Evolutionary conservation across 2,113 vertebrate species (phyloP), one percentile per base, ranked within the genome.

Genomic region (Prochilodus magdalenae): DNA sequence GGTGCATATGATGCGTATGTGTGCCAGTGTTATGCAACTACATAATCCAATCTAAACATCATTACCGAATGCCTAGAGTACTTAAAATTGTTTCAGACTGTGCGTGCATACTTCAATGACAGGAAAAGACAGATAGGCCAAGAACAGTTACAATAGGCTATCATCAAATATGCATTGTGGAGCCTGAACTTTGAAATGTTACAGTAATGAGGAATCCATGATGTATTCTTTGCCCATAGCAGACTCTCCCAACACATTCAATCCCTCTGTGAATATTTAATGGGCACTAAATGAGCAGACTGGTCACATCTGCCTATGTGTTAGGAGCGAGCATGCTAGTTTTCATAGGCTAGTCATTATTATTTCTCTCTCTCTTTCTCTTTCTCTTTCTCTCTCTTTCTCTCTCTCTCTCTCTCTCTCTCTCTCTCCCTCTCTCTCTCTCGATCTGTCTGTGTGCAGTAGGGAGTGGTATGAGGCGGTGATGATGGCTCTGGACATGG

Each of bases 401-500:
- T 40, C n/a, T 71, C 26, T 75, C 29, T 27, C 30, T 79, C 11
- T 71, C 8, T 65, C 71, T 77, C n/a, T n/a, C n/a, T 71, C 33
- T 63, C 79, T 36, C 22, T 70, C 26, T 75, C 29, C n/a, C 30
- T 78, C 11, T 70, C n/a, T n/a, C n/a, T n/a, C n/a, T n/a, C n/a
- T n/a, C n/a, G n/a, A n/a, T n/a, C 51, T 75, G 26, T 83, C 26
- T 76, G 44, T 86, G 80, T 87, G 62, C 80, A 40, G 24, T 93
- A 98, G 96, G 94, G 95, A 95, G 89, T 96, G 98, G 93, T 96
- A 99, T 95, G 96, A 96, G 80, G 95, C 96, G 89, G 96, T 95
- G 66, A 96, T 94, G 90, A 98, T 98, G 98, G 96, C 97, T 83
- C 92, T 98, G 93, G 98, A 98, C 93, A 99, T 99, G 98, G 98